These are phyloP conservation scores for Drosophila jambulina DNA, from an alignment of 1,140 invertebrate species.

Conservation along the genomic window DNA sequence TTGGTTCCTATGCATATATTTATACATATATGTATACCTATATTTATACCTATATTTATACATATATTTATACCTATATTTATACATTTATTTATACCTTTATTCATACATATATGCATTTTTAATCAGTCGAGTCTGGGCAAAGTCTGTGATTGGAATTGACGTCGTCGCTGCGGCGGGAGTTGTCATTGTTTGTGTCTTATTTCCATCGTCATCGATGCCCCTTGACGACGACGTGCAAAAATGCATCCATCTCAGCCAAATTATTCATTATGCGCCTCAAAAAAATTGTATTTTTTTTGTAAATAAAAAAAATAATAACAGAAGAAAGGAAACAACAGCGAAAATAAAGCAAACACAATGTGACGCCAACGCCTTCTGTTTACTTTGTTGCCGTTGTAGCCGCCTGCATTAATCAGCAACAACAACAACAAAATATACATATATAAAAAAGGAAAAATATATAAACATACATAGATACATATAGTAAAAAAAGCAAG, in stretches of 20 bases:
- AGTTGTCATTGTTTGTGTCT: conserved; percentile 10
- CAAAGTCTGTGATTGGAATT: conserved; percentile 41
- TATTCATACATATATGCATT: background rate
- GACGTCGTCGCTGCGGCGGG: conserved; percentile 10
- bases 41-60: background rate
- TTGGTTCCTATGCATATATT: too few relatives aligned
- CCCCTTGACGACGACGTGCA: conserved; percentile 54
- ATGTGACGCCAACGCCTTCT: conserved; percentile 48
- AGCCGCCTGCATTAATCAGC: conserved; percentile 60
- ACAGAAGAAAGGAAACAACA: conserved; percentile 17
- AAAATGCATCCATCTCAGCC: conserved; percentile 68
- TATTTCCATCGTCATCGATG: conserved; percentile 29
- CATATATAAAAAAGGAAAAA: background rate
- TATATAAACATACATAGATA: background rate
- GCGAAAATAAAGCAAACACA: conserved; percentile 33
- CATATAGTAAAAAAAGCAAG: conserved; percentile 22
- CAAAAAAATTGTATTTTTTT: conserved; percentile 1
- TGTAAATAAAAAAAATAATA: conserved; percentile 1
- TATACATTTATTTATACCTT: background rate
- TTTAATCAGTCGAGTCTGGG: conserved; percentile 42
- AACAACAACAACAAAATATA: conserved; percentile 1
- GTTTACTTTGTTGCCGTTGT: conserved; percentile 21
- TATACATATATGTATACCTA: too few relatives aligned
- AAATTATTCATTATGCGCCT: conserved; percentile 68
- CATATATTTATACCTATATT: background rate